Percentiles rank a stretch among this genome's conserved stretches.
Evolutionary conservation across 2,888 invertebrate species (phyloP).

Genomic region (Chaitophorus viminalis): DNA sequence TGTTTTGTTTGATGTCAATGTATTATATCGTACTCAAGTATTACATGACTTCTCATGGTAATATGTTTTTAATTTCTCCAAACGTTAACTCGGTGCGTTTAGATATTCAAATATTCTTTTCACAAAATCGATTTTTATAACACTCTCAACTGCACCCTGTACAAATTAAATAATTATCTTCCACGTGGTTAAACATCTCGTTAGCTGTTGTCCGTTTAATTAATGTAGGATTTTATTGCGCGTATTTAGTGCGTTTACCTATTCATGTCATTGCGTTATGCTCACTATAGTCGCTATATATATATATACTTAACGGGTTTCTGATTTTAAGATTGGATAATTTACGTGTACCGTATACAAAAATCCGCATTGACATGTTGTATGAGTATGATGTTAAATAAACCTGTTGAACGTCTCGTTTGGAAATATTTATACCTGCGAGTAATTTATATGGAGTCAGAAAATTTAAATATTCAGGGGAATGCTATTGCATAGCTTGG

Average conservation of each 20-base stretch:
- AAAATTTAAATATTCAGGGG: conserved; percentile 34
- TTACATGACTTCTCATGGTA: no score
- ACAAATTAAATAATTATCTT: not conserved
- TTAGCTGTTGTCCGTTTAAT: not conserved
- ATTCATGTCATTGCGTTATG: not conserved
- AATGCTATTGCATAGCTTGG: not conserved
- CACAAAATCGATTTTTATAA: no score
- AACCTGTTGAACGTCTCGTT: conserved; percentile 41
- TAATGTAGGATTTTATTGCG: not conserved
- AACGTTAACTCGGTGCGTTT: no score
- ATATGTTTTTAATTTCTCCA: no score
- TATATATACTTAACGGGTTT: not conserved
- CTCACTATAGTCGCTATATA: not conserved
- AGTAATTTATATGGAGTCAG: conserved; percentile 39
- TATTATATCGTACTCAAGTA: no score
- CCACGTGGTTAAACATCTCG: not conserved
- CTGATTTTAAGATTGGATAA: not conserved
- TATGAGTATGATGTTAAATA: not conserved
- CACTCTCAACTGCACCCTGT: not conserved
- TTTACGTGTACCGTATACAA: not conserved
- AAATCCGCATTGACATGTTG: not conserved
- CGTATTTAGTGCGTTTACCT: not conserved
- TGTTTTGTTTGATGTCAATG: no score
- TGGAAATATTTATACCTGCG: conserved; percentile 12
- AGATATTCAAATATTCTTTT: no score